A percentile compares a stretch with the other conserved stretches of the same genome.
phyloP scores from a whole-genome alignment of 2,797 vertebrate species.

The Mergus octosetaceus region DNA sequence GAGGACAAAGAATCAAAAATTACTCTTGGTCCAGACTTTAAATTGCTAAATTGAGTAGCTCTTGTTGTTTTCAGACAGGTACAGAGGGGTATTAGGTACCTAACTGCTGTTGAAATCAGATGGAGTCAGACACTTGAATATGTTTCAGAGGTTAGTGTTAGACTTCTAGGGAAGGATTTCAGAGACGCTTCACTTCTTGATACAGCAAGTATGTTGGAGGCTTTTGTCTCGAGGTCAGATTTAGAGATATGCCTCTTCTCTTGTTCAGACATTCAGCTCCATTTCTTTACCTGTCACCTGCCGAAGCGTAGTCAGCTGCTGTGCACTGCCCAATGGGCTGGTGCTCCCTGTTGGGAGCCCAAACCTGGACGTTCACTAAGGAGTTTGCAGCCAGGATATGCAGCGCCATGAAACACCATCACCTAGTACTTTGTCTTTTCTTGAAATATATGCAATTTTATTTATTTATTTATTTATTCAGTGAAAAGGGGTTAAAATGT shows the following conservation, averaged over 20 bases:
- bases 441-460: neutral
- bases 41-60: neutral
- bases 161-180: neutral
- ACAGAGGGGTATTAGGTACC: neutral
- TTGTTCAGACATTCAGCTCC: neutral
- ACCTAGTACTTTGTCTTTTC: neutral
- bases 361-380: neutral
- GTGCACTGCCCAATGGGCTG: neutral
- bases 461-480: neutral
- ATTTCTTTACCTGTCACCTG: neutral
- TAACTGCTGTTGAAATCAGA: neutral
- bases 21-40: neutral
- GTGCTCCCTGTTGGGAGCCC: neutral
- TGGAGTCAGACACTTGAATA: neutral
- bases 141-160: neutral
- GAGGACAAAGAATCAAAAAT: neutral
- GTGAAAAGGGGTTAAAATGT: neutral
- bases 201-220: neutral
- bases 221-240: neutral
- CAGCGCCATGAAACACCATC: neutral
- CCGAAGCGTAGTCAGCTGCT: neutral
- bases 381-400: neutral
- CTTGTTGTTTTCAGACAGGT: neutral
- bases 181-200: neutral
- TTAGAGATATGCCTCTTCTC: neutral